Conservation (phyloP, 1,140 invertebrate species). For the Caenorhabditis elegans region WBcel235 BX284605.5:9913001-9913500, state of each 20-base stretch:
- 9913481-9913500: constrained; percentile 51
- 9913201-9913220: constrained; percentile 37
- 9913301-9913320: constrained; percentile 46
- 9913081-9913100: constrained; percentile 80
- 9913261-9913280: constrained; percentile 70
- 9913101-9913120: constrained; percentile 85
- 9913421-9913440: constrained; percentile 81
- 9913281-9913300: constrained; percentile 48
- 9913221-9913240: constrained; percentile 80
- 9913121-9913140: constrained; percentile 78
- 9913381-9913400: constrained; percentile 52
- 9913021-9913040: constrained; percentile 48
- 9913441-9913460: constrained; percentile 82
- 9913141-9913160: constrained; percentile 81
- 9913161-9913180: constrained; percentile 70
- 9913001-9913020: background rate
- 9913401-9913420: constrained; percentile 70
- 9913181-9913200: background rate
- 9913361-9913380: constrained; percentile 46
- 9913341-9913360: background rate
- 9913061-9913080: constrained; percentile 78
- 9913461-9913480: constrained; percentile 56
- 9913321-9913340: constrained; percentile 25
- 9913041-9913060: constrained; percentile 80
- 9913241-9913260: constrained; percentile 78